Evolutionary conservation across 1,140 invertebrate species (phyloP).

Genomic region (Cydia pomonella): DNA sequence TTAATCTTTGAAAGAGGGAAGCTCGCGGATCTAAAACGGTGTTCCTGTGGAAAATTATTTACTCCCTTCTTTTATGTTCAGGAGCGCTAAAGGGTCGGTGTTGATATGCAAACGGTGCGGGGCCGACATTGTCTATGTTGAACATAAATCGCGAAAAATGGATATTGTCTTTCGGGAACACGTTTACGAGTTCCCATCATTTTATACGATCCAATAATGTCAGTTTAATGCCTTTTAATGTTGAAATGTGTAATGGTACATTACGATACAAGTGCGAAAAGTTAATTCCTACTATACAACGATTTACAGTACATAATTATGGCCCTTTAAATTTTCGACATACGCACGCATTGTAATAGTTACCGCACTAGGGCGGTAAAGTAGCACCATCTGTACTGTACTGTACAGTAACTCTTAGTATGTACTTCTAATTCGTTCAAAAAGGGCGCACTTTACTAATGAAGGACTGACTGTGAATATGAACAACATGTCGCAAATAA

Average conservation of each 20-base stretch:
- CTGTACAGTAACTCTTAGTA: too few species aligned
- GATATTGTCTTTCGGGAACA: conserved; percentile 19
- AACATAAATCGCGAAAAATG: conserved; percentile 19
- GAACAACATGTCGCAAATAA: too few species aligned
- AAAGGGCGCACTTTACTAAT: too few species aligned
- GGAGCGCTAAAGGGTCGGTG: background rate
- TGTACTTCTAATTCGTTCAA: too few species aligned
- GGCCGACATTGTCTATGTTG: background rate
- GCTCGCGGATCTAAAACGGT: background rate
- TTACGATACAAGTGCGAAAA: too few species aligned
- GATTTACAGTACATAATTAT: too few species aligned
- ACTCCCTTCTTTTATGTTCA: conserved; percentile 8
- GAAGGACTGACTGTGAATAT: too few species aligned
- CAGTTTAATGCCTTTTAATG: conserved; percentile 12
- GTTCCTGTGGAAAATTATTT: conserved; percentile 18
- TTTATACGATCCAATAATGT: conserved; percentile 28
- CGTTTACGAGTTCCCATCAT: conserved; percentile 15
- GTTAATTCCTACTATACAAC: too few species aligned
- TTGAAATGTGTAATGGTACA: background rate
- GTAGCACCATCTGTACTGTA: too few species aligned
- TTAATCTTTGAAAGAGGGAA: conserved; percentile 45
- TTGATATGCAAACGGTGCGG: conserved; percentile 26
- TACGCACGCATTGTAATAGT: too few species aligned
- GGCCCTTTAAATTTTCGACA: too few species aligned
- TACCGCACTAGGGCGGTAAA: too few species aligned